Base-by-base conservation (phyloP, 2,113 vertebrate genomes). In the Blennius ocellaris region DNA sequence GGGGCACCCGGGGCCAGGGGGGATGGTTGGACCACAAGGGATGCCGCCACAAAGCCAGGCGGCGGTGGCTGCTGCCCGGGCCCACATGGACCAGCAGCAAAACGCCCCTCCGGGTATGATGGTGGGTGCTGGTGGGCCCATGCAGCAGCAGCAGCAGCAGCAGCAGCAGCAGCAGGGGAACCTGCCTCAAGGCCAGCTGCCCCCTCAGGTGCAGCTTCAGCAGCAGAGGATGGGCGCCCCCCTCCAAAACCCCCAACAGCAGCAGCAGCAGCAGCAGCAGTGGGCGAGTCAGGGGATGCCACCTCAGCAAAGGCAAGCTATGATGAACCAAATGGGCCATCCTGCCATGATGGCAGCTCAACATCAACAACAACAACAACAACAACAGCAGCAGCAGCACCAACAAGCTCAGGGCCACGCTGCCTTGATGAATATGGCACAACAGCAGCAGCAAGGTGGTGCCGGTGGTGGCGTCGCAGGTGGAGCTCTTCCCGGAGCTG, bases 241-340 rank as follows among this genome's bases (percentile, higher is more conserved):
- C 0, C 94, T 81, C 37, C 90, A 84, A 72, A 89, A 85, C 57
- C 76, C 85, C 3, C 91, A 91, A 43, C 91, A 91, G 40, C 91
- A 91, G 65, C 92, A 92, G 58, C 92, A 93, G 53, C 90, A 88
- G 41, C 90, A 93, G 62, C 92, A 92, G 58, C 92, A 93, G 53
- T 94, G 93, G 94, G 62, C 87, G 0, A 82, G 81, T 10, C 91
- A 90, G 60, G 90, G 90, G 8, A 89, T 94, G 74, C 82, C 91
- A 1, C 67, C 92, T 11, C 92, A 93, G 89, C 96, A 96, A 73
- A 94, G 97, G 76, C 95, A 95, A 38, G 91, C 95, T 37, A 94
- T 97, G 93, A 97, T 99, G 94, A 94, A 89, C 76, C 96, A 97
- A 75, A 94, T 96, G 0, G 94, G 95, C 36, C 97, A 98, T 85